Conservation (phyloP, 2,888 invertebrate species). For the Smittia sp. region DNA sequence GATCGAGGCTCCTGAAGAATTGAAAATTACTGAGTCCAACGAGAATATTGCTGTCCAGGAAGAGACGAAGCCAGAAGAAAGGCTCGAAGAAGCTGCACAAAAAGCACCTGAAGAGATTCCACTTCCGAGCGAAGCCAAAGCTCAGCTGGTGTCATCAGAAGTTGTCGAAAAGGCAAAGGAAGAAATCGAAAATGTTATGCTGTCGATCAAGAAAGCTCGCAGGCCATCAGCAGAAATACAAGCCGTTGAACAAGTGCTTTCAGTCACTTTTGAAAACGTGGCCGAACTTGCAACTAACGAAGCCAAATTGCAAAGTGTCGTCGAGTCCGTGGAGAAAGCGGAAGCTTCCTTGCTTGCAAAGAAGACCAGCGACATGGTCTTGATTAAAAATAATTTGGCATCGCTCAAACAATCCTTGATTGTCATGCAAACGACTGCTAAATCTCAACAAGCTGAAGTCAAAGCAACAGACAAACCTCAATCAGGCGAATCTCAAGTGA, state of each 20-base stretch:
- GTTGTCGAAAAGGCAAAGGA: background rate
- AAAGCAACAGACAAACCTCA: conserved; percentile 47
- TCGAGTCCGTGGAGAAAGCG: conserved; percentile 18
- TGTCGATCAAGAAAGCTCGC: conserved; percentile 12
- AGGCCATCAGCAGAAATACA: conserved; percentile 20
- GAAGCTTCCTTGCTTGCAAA: conserved; percentile 10
- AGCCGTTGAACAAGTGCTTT: background rate
- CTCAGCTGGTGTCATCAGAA: background rate
- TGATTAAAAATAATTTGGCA: conserved; percentile 17
- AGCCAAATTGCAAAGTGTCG: conserved; percentile 10
- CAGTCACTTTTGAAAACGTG: background rate
- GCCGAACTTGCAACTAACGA: background rate
- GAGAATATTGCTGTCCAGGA: conserved; percentile 33
- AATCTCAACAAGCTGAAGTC: background rate
- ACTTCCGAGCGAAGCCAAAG: too few relatives aligned
- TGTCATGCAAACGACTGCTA: conserved; percentile 26
- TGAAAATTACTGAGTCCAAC: background rate
- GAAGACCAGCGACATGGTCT: conserved; percentile 16
- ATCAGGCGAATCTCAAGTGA: conserved; percentile 44
- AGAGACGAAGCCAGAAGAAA: background rate
- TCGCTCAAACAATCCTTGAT: conserved; percentile 45
- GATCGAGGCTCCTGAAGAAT: background rate
- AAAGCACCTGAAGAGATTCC: background rate
- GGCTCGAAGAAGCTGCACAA: background rate
- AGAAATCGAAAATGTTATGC: conserved; percentile 3